Evolutionary conservation across 2,113 vertebrate species (phyloP).

Genomic region (Podarcis muralis): DNA sequence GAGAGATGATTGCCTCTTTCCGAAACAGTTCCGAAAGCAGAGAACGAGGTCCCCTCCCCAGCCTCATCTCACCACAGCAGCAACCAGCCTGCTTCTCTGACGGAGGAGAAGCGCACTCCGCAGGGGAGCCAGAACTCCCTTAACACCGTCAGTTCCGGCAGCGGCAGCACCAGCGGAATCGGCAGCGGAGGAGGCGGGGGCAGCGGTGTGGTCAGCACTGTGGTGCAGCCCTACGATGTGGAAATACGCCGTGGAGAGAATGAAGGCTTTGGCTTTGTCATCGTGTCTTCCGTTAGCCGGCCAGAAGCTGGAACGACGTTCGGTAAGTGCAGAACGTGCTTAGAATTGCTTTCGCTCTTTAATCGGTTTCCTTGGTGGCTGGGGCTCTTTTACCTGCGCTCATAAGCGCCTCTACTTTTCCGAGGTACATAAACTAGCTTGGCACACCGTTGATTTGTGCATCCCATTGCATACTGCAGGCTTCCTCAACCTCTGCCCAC

Average conservation of each 20-base stretch:
- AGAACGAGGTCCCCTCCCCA: slow-evolving; percentile 93
- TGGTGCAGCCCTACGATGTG: slow-evolving; percentile 93
- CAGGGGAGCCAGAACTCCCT: slow-evolving; percentile 98
- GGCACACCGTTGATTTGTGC: neutral
- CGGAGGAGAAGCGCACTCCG: slow-evolving; percentile 92
- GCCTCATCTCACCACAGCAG: slow-evolving; percentile 98
- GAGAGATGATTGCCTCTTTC: neutral
- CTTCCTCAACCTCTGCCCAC: too few relatives aligned
- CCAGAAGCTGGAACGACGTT: slow-evolving; percentile 95
- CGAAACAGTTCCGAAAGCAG: slow-evolving; percentile 84
- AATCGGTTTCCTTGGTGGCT: neutral
- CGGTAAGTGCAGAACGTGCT: slow-evolving; percentile 79
- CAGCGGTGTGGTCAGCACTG: slow-evolving; percentile 81
- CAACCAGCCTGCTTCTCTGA: slow-evolving; percentile 92
- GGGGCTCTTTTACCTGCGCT: neutral
- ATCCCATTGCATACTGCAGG: too few relatives aligned
- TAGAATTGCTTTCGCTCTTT: neutral
- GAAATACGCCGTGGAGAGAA: slow-evolving; percentile 94
- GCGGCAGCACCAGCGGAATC: slow-evolving; percentile 94
- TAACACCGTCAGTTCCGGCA: slow-evolving; percentile 96
- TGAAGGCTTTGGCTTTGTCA: slow-evolving; percentile 97
- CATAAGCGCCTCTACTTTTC: neutral
- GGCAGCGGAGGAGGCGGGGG: slow-evolving; percentile 86
- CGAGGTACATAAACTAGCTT: too few relatives aligned
- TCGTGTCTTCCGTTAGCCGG: slow-evolving; percentile 95